phyloP scores from a whole-genome alignment of 1,140 invertebrate species.

The Pseudomyrmex concolor region DNA sequence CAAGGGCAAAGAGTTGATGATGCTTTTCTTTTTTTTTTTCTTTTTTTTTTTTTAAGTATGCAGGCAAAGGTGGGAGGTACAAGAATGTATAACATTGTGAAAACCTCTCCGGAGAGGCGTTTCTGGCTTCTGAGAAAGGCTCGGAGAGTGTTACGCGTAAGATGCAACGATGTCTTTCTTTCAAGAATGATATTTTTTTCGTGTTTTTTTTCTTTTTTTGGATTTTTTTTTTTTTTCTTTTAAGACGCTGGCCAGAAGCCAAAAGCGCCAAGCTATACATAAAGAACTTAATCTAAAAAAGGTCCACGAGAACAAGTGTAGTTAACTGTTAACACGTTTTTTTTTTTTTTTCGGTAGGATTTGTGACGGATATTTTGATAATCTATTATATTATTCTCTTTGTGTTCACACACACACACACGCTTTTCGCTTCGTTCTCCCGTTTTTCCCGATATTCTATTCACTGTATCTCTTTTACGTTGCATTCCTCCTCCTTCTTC shows the following conservation, averaged over 20 bases:
- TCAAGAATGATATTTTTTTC: neutral
- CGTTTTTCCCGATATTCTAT: slow-evolving; percentile 29
- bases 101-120: slow-evolving; percentile 71
- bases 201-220: neutral
- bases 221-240: neutral
- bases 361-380: slow-evolving; percentile 32
- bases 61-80: slow-evolving; percentile 64
- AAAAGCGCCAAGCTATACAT: slow-evolving; percentile 68
- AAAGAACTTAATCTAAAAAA: slow-evolving; percentile 65
- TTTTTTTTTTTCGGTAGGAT: slow-evolving; percentile 19
- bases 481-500: neutral
- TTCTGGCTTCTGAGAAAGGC: slow-evolving; percentile 77
- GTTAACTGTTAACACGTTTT: slow-evolving; percentile 51
- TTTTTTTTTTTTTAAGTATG: slow-evolving; percentile 60
- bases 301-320: slow-evolving; percentile 62
- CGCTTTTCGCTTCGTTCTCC: slow-evolving; percentile 31
- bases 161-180: slow-evolving; percentile 46
- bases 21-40: slow-evolving; percentile 8
- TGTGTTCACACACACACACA: slow-evolving; percentile 26
- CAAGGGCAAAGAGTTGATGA: neutral
- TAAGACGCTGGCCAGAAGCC: slow-evolving; percentile 63
- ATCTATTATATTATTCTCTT: slow-evolving; percentile 37
- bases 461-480: slow-evolving; percentile 13
- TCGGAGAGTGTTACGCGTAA: slow-evolving; percentile 63
- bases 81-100: slow-evolving; percentile 42